A percentile compares a stretch with the other conserved stretches of the same genome.
Conservation (phyloP, 2,113 vertebrate genomes). For the Riparia riparia region DNA sequence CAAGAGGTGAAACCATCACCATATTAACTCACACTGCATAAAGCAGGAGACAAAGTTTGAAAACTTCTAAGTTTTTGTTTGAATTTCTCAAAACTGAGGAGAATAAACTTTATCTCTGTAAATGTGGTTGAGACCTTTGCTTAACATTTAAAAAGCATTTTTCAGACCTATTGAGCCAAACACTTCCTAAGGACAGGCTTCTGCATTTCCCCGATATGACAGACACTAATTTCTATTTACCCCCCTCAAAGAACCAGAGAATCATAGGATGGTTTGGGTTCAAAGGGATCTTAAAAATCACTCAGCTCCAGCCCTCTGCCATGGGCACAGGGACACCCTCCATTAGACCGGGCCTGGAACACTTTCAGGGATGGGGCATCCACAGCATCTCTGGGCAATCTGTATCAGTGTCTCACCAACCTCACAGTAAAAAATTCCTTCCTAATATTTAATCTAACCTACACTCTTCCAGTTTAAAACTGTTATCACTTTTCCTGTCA, state of each 20-base stretch:
- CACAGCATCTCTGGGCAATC: neutral
- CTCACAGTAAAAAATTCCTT: neutral
- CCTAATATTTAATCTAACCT: neutral
- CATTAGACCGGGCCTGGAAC: neutral
- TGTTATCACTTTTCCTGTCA: neutral
- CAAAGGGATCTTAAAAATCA: neutral
- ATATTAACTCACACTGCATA: neutral
- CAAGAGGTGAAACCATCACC: accelerated
- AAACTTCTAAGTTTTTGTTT: neutral
- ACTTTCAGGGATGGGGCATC: neutral
- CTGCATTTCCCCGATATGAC: neutral
- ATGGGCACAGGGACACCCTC: neutral
- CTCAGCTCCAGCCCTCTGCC: neutral
- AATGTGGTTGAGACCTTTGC: neutral
- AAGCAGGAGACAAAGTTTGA: neutral
- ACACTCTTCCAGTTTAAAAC: neutral
- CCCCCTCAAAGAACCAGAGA: neutral
- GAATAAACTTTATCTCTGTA: neutral
- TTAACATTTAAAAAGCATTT: neutral
- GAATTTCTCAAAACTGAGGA: neutral
- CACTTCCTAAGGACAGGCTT: neutral
- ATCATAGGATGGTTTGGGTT: neutral
- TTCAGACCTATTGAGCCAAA: neutral
- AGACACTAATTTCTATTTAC: neutral
- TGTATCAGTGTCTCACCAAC: neutral